Base-by-base conservation (phyloP, 2,797 vertebrate species). In the Brachyalestes nurse region DNA sequence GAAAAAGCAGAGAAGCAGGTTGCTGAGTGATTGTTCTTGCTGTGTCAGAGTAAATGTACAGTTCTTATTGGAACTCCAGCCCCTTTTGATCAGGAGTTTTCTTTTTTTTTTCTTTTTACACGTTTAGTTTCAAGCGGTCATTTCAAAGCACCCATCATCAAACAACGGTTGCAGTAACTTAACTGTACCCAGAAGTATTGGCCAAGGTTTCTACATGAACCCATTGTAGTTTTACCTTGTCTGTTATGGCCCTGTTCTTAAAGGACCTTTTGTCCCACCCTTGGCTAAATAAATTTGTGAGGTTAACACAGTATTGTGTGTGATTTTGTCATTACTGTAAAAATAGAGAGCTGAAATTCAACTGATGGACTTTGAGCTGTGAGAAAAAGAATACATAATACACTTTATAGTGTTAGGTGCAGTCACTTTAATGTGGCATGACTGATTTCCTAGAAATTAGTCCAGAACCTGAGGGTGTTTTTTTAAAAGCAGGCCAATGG, bases 1-100 rank as follows among this genome's bases (percentile, higher is more conserved):
- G 40, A 72, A 38, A 75, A 75, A 10, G n/a, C 38, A 49, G 57
- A 65, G 23, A 75, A 78, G 17, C 49, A 55, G 4, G 28, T 4
- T 0, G 17, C 1, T 1, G 5, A 42, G 53, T 73, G 57, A 17
- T 34, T 2, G 16, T 58, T 12, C 34, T 28, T 38, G 19, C 65
- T 45, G 6, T 6, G 25, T 16, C 14, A 0, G 60, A 16, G 10
- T 7, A 13, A 38, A 64, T 64, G 61, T 38, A 34, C 61, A 34
- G 34, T 38, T 28, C 5, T 64, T n/a, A 3, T 8, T 51, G 49
- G 16, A 34, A 34, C 34, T 34, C 34, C 34, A 34, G 34, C 2
- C 34, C 2, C 34, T 34, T 34, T 34, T 34, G n/a, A 60, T 60
- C 21, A 60, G 58, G 1, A 12, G 10, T 25, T 2, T 12, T 25